Evolutionary conservation across 2,888 invertebrate species (phyloP).

Genomic region (Troides oblongomaculatus): DNA sequence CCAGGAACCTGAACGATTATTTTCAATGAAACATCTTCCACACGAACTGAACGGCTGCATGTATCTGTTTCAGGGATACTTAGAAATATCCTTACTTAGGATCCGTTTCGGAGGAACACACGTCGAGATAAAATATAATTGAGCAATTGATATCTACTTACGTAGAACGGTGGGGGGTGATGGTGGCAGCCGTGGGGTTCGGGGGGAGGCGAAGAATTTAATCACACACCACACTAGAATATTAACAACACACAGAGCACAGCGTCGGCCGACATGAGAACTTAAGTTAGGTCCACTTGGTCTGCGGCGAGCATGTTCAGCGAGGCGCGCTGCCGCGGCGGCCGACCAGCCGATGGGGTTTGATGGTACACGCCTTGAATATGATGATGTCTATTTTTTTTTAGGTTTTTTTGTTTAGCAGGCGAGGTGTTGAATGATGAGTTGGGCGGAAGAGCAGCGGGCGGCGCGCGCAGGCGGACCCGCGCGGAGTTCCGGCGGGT

Average conservation of each 20-base stretch:
- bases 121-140: neutral
- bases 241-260: slow-evolving; percentile 11
- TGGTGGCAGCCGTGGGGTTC: neutral
- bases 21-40: too few relatives aligned
- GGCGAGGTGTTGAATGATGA: slow-evolving; percentile 36
- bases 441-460: slow-evolving; percentile 39
- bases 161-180: slow-evolving; percentile 15
- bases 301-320: neutral
- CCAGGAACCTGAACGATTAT: too few relatives aligned
- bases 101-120: too few relatives aligned
- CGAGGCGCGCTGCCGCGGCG: too few relatives aligned
- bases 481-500: slow-evolving; percentile 32
- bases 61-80: too few relatives aligned
- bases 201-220: neutral
- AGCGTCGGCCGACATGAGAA: slow-evolving; percentile 3
- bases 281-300: slow-evolving; percentile 6
- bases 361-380: slow-evolving; percentile 33
- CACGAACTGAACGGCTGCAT: too few relatives aligned
- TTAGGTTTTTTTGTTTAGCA: slow-evolving; percentile 35
- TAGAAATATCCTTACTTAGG: too few relatives aligned
- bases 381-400: slow-evolving; percentile 33
- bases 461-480: slow-evolving; percentile 46
- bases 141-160: slow-evolving; percentile 8
- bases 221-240: slow-evolving; percentile 15
- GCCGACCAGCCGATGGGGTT: slow-evolving; percentile 9